Base-by-base conservation (phyloP, 2,888 invertebrate genomes). In the Tenodera sinensis region DNA sequence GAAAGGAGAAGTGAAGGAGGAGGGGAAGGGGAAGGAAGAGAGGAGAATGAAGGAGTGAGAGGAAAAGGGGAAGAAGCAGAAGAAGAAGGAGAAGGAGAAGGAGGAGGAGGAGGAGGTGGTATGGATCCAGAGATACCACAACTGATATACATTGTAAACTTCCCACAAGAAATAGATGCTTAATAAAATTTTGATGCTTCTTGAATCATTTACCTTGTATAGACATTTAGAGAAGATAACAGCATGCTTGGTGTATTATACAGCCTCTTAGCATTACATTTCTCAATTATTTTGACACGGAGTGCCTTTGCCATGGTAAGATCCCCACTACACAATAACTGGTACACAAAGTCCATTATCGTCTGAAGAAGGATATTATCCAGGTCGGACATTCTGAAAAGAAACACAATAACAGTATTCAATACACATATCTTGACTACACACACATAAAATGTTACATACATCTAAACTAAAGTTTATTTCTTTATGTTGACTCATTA, bases 341-440 rank as follows among this genome's bases (percentile, higher is more conserved):
- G 97, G 93, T 98, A 98, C 86, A 98, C 98, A 93, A 99, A 98
- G 92, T 98, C 97, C 96, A 98, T 98, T 91, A 99, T 94, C 90
- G 96, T 96, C 92, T 96, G 96, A 92, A 98, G 95, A 89, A 98
- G 94, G 87, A 95, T 94, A 90, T 96, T 96, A 92, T 97, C 97
- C 92, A 99, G 94, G 94, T 99, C 99, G 25, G 97, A 96, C 92
- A 97, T 96, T 85, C 98, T 98, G 93, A 90, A 88, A 91, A 87
- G 90, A 89, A 25, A 86, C 89, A 86, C 88, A 83, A 90, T 89
- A 83, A 28, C 9, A 27, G 25, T 42, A 86, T 90, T 42, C 42
- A 42, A 12, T 42, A 42, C 12, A 42, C 42, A 42, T 42, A 0
- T 42, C 42, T 42, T 42, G 42, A 2, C 42, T 42, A 34, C 12